Evolutionary conservation across 1,140 invertebrate genomes (phyloP).

Genomic region (Pogonomyrmex californicus): DNA sequence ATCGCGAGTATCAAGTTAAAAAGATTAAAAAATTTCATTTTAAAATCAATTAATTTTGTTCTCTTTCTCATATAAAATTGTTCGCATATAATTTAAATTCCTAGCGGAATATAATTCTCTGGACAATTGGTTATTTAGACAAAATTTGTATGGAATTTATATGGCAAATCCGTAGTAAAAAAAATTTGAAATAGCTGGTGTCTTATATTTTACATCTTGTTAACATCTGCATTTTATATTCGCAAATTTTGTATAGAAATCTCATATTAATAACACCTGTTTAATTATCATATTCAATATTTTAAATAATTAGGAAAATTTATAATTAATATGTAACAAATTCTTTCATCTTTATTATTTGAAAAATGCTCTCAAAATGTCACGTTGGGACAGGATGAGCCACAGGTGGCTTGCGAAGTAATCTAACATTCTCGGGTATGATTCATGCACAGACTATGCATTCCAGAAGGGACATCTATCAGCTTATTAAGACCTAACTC

Average conservation of each 20-base stretch:
- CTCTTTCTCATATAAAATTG: neutral
- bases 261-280: neutral
- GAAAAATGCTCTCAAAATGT: conserved; percentile 27
- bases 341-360: neutral
- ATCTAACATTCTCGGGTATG: conserved; percentile 48
- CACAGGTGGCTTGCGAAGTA: conserved; percentile 52
- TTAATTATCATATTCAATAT: neutral
- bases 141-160: neutral
- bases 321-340: neutral
- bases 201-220: neutral
- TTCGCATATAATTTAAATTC: neutral
- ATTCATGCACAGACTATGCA: conserved; percentile 51
- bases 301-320: neutral
- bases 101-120: neutral
- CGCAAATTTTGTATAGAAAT: neutral
- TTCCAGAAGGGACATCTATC: conserved; percentile 61
- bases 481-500: conserved; percentile 60
- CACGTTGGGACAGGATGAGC: conserved; percentile 16
- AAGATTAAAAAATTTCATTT: neutral
- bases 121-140: neutral
- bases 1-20: neutral
- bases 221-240: neutral
- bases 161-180: neutral
- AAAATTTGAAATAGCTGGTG: neutral
- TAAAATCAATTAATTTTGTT: neutral